These are phyloP conservation scores for Nomada lathburiana DNA, from an alignment of 2,888 invertebrate genomes.

Conservation along the genomic window DNA sequence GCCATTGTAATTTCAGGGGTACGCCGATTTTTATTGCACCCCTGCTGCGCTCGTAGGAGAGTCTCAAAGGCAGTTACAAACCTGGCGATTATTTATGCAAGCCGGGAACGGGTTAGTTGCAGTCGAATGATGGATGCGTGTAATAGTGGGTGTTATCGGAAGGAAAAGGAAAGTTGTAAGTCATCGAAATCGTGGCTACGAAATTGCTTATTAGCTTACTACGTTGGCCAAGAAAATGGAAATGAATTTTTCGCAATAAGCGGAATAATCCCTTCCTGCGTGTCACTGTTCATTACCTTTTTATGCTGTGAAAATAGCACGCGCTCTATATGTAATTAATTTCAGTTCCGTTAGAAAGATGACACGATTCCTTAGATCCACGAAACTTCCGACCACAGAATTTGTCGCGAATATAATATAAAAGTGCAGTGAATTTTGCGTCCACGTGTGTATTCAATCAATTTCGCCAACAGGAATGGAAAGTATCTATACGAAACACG, in stretches of 20 bases:
- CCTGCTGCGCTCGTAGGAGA: constrained; percentile 1
- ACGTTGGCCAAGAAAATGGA: no score
- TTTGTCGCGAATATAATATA: no score
- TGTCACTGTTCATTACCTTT: no score
- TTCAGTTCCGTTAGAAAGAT: no score
- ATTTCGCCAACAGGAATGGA: background rate
- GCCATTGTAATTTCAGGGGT: constrained; percentile 31
- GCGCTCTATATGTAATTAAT: no score
- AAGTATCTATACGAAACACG: background rate
- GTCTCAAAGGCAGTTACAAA: background rate
- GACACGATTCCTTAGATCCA: no score
- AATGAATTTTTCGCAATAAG: no score
- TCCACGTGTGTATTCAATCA: background rate
- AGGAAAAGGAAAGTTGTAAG: background rate
- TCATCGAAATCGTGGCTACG: background rate
- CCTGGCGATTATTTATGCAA: constrained; percentile 10
- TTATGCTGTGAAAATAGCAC: no score
- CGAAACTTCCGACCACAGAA: no score
- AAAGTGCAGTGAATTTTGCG: no score
- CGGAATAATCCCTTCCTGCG: no score
- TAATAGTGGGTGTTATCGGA: background rate
- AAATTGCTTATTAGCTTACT: no score
- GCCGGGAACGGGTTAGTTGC: background rate
- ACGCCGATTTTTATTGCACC: constrained; percentile 22
- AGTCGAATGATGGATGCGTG: background rate